Conservation (phyloP, 2,797 vertebrate species). For the Falco peregrinus region DNA sequence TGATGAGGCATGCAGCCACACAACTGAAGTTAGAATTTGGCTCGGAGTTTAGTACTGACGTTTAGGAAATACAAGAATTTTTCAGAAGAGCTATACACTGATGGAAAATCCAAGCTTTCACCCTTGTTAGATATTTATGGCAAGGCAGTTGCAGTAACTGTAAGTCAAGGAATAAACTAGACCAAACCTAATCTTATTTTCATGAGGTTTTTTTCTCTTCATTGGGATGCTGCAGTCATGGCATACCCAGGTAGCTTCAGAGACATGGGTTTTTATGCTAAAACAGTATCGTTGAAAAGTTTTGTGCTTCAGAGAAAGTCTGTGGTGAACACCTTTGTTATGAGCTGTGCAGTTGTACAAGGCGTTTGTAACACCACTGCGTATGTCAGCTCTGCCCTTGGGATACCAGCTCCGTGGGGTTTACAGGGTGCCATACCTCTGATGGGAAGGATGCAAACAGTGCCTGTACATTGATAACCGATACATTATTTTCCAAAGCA, state of each 20-base stretch:
- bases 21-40: background rate
- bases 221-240: background rate
- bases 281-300: background rate
- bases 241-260: background rate
- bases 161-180: background rate
- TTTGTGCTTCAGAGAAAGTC: background rate
- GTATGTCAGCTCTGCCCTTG: background rate
- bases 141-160: background rate
- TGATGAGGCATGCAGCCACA: background rate
- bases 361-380: background rate
- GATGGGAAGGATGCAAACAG: background rate
- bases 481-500: background rate
- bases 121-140: background rate
- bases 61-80: background rate
- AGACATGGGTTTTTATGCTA: background rate
- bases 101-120: background rate
- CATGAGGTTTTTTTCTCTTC: background rate
- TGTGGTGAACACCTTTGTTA: background rate
- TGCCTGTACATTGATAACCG: background rate
- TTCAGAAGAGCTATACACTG: background rate
- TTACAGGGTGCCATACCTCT: background rate
- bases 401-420: background rate
- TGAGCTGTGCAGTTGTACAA: fast-evolving
- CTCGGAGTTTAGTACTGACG: background rate
- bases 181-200: background rate